Percentiles rank a stretch among this genome's conserved stretches.
Evolutionary conservation across 2,888 invertebrate genomes (phyloP).

Genomic region (Ophion obscuratus): DNA sequence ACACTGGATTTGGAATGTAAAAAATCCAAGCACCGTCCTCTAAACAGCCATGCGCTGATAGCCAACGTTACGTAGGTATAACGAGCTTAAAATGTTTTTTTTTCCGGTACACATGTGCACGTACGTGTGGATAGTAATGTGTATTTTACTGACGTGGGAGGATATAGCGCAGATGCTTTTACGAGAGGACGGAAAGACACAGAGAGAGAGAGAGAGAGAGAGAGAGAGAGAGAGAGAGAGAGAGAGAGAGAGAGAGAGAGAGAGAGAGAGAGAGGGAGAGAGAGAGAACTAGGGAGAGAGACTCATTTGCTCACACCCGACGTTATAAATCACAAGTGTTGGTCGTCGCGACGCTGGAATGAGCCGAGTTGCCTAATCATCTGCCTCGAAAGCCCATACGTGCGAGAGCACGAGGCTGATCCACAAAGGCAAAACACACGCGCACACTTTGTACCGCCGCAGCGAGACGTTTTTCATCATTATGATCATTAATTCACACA

Average conservation of each 20-base stretch:
- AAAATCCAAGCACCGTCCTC: too few relatives aligned
- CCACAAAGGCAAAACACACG: slow-evolving; percentile 42
- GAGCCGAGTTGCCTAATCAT: slow-evolving; percentile 65
- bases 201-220: slow-evolving; percentile 19
- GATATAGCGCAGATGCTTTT: slow-evolving; percentile 69
- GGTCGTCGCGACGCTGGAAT: slow-evolving; percentile 61
- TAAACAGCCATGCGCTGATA: neutral
- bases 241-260: slow-evolving; percentile 37
- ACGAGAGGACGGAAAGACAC: slow-evolving; percentile 41
- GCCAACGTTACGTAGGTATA: neutral
- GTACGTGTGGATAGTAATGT: slow-evolving; percentile 26
- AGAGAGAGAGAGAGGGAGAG: slow-evolving; percentile 22
- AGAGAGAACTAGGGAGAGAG: slow-evolving; percentile 30
- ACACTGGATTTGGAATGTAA: too few relatives aligned
- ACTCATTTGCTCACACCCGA: slow-evolving; percentile 65
- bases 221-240: slow-evolving; percentile 11
- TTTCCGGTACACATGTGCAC: neutral
- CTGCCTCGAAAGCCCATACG: slow-evolving; percentile 48
- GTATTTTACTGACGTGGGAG: slow-evolving; percentile 37
- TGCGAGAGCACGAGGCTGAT: neutral
- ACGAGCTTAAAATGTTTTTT: neutral
- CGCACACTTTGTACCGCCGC: slow-evolving; percentile 18
- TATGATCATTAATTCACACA: slow-evolving; percentile 48
- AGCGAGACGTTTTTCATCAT: slow-evolving; percentile 44
- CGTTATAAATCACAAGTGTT: slow-evolving; percentile 65